Base-by-base conservation (phyloP, 2,888 invertebrate species). In the Pardosa pseudoannulata region DNA sequence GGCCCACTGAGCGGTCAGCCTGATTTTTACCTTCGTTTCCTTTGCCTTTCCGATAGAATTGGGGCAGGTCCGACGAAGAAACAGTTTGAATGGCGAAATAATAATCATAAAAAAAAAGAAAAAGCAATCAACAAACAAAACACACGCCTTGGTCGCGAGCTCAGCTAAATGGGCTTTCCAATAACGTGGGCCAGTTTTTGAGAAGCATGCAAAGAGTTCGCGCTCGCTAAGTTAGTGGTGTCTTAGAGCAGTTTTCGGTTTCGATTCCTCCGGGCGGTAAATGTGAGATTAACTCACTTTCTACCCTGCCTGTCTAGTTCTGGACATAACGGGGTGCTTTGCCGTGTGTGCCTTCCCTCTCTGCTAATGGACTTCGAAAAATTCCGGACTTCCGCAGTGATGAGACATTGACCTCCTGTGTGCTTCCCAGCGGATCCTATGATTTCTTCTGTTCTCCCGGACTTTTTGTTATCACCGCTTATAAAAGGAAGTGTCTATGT, bases 1-100 rank as follows among this genome's bases (percentile, higher is more conserved):
- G 56, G 23, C 56, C 56, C 19, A 19, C 56, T 3, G 23, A 23
- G 23, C 23, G 56, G 19, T 23, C 19, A 23, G 23, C 56, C 23
- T 19, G 23, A 23, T 36, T 56, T 56, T 56, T 56, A 56, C 56
- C 56, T 56, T 56, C 56, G 23, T 56, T 56, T 56, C 56, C 56
- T 56, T 56, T 23, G 23, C 56, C 11, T 56, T 56, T n/a, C 56
- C 56, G 56, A 56, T 56, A 56, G 56, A 56, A 56, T 56, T 56
- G 56, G 56, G 56, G 56, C 56, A 56, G 56, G 56, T 23, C 56
- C 56, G 56, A 23, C 19, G 56, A 56, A 56, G 23, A 11, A 56
- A 56, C 23, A 56, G 23, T 56, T 56, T 56, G 56, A 56, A 56
- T 56, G 56, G 56, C 56, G 56, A 56, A 56, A 56, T 56, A 56